Conservation (phyloP, 2,888 invertebrate species). For the Thera obeliscata region DNA sequence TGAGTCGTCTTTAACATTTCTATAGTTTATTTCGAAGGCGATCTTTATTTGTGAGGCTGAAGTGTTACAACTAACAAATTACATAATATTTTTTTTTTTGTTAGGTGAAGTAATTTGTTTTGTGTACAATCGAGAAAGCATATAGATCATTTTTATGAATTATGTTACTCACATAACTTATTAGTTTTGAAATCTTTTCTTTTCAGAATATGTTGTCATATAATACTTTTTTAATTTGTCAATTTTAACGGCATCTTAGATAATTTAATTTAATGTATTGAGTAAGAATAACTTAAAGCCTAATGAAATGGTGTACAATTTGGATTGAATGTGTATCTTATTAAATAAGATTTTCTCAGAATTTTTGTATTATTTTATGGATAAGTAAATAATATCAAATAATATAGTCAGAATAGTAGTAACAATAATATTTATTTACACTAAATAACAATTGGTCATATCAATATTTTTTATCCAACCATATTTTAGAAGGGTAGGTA, state of each 20-base stretch:
- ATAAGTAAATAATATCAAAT: neutral
- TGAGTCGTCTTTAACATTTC: neutral
- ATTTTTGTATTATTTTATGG: slow-evolving; percentile 25
- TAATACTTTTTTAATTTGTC: neutral
- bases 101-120: slow-evolving; percentile 8
- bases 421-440: slow-evolving; percentile 2
- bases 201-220: neutral
- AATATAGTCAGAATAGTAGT: neutral
- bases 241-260: neutral
- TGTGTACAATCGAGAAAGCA: slow-evolving; percentile 25
- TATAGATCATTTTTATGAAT: slow-evolving; percentile 13
- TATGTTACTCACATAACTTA: neutral
- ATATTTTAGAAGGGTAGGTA: neutral
- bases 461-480: neutral
- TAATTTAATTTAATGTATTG: slow-evolving; percentile 19
- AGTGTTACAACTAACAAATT: neutral
- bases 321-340: slow-evolving; percentile 31
- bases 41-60: neutral
- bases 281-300: slow-evolving; percentile 19
- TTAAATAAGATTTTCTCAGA: slow-evolving; percentile 29
- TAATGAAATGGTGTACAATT: slow-evolving; percentile 27
- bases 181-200: neutral
- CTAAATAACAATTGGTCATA: neutral
- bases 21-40: neutral
- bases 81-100: neutral